Base-by-base conservation (phyloP, 2,113 vertebrate species). In the Pterocles burchelli region DNA sequence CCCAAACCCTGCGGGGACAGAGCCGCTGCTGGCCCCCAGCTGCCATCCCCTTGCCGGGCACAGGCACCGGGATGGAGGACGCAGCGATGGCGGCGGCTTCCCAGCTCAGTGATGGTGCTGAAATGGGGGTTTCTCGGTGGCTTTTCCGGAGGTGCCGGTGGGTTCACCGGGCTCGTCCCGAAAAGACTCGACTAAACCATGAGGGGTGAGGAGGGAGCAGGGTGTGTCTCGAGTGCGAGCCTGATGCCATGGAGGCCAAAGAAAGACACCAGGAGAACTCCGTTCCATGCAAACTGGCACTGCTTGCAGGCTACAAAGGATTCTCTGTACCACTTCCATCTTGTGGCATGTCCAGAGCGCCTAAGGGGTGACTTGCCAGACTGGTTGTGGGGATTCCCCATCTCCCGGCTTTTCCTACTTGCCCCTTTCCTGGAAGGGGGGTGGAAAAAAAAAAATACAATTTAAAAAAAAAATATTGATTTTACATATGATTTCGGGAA, bases 271-370 rank as follows among this genome's bases (percentile, higher is more conserved):
- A 98, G 96, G 97, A 90, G 96, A 98, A 97, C 96, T 98, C 98
- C 98, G 98, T 98, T 98, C 98, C 98, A 98, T 98, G 98, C 98
- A 98, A 98, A 98, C 98, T 98, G 97, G 98, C 97, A 97, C 98
- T 98, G 98, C 98, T 98, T 98, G 94, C 89, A 90, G 96, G 98
- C 98, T 98, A 98, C 98, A 98, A 98, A 98, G 98, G 98, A 98
- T 93, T 80, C 24, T 91, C 95, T 85, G 61, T 81, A 71, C 90
- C 89, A 90, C 84, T 94, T 96, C 85, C 94, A 86, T 95, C 93
- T 87, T 88, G 85, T 96, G 75, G 89, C 85, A 92, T 85, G 90
- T 91, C 79, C 92, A 95, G 90, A 83, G 83, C 65, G 48, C 88
- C 93, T 82, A 71, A 95, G 94, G 96, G 96, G 79, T 94, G 95